A percentile compares a stretch with the other conserved stretches of the same genome.
Conservation (phyloP, 2,797 vertebrate species). For the Rhynchonycteris naso region DNA sequence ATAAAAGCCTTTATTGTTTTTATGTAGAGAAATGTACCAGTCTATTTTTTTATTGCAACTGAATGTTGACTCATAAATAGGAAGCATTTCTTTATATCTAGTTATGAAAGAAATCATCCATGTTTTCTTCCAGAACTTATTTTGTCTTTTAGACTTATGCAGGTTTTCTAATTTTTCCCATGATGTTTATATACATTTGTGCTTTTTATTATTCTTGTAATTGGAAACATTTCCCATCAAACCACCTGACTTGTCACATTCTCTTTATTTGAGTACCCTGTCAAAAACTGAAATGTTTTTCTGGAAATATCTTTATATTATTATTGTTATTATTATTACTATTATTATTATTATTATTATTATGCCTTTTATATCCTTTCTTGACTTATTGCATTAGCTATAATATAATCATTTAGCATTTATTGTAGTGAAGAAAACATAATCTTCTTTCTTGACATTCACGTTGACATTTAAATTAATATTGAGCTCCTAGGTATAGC, state of each 20-base stretch:
- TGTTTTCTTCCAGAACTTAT: neutral
- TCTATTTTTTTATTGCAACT: neutral
- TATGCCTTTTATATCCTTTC: neutral
- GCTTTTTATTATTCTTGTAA: neutral
- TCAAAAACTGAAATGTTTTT: neutral
- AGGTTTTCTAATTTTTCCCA: neutral
- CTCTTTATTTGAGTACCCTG: neutral
- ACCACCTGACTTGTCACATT: neutral
- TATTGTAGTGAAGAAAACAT: neutral
- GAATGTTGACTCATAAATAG: neutral
- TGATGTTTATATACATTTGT: neutral
- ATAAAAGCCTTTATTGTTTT: neutral
- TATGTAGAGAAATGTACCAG: neutral
- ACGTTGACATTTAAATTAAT: neutral
- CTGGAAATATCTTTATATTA: neutral
- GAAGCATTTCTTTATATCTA: neutral
- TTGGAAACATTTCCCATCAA: neutral
- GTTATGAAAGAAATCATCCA: neutral
- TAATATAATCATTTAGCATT: neutral
- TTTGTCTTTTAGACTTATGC: neutral
- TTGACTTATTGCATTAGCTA: neutral
- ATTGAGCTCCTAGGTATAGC: neutral
- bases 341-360: neutral
- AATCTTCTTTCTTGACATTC: slow-evolving; percentile 11
- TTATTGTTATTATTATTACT: neutral